Percentiles rank a stretch among this genome's conserved stretches.
phyloP scores from a whole-genome alignment of 1,140 invertebrate genomes.

The Drosophila teissieri region DNA sequence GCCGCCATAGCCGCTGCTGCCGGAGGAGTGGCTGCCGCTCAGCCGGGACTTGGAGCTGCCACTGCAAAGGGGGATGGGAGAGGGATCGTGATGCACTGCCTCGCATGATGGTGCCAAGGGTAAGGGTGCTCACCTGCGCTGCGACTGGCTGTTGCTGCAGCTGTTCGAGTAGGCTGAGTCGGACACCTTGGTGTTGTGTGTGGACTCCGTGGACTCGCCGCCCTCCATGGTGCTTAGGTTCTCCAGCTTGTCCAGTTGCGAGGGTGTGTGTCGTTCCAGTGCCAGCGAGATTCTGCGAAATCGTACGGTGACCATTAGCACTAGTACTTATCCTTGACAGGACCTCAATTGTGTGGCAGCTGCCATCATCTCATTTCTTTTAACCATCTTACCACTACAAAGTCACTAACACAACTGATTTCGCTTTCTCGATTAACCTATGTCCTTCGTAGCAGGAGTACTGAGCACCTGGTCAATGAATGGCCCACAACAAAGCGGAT shows the following conservation, averaged over 20 bases:
- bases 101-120: too few species aligned
- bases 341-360: too few species aligned
- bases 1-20: constrained; percentile 91
- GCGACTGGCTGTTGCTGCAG: constrained; percentile 90
- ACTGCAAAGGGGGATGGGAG: constrained; percentile 78
- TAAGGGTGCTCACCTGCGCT: constrained; percentile 86
- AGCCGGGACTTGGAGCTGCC: constrained; percentile 91
- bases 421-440: too few species aligned
- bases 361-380: too few species aligned
- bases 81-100: too few species aligned
- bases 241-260: not conserved
- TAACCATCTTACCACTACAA: too few species aligned
- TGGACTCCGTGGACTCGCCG: constrained; percentile 82
- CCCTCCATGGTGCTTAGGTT: constrained; percentile 71
- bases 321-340: too few species aligned
- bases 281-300: not conserved
- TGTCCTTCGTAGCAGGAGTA: not conserved
- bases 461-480: not conserved
- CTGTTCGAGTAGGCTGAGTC: constrained; percentile 92
- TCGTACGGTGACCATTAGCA: not conserved
- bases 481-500: not conserved
- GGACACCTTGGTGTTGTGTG: constrained; percentile 87
- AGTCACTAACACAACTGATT: too few species aligned
- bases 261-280: too few species aligned
- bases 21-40: constrained; percentile 90